Conservation (phyloP, 2,113 vertebrate genomes). For the Microtus oregoni region DNA sequence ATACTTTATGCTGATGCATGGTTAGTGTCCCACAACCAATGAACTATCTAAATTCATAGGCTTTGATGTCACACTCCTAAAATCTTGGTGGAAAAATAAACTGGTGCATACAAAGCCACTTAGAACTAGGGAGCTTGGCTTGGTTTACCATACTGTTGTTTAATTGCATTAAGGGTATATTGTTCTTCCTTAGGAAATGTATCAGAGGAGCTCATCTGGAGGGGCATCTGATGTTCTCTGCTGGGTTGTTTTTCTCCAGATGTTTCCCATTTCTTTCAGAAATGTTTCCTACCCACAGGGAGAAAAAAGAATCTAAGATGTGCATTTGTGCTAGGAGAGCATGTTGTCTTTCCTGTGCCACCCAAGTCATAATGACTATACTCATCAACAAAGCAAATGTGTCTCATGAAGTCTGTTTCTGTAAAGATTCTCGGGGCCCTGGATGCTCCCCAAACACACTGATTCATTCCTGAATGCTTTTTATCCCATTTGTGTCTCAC, state of each 20-base stretch:
- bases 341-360: constrained; percentile 47
- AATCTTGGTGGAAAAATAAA: constrained; percentile 88
- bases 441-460: background rate
- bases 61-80: constrained; percentile 87
- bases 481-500: background rate
- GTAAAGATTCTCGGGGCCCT: background rate
- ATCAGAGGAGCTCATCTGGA: constrained; percentile 73
- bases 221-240: constrained; percentile 58
- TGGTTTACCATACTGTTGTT: constrained; percentile 61
- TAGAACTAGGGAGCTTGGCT: constrained; percentile 81
- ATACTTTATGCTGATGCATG: constrained; percentile 83
- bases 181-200: constrained; percentile 80
- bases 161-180: constrained; percentile 81
- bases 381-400: constrained; percentile 53
- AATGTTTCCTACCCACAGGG: constrained; percentile 57
- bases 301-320: constrained; percentile 43
- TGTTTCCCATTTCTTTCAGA: constrained; percentile 65
- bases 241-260: constrained; percentile 48
- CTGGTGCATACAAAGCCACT: constrained; percentile 80
- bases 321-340: constrained; percentile 45
- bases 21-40: constrained; percentile 91
- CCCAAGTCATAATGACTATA: constrained; percentile 34
- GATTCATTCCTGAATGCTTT: constrained; percentile 30
- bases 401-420: constrained; percentile 30
- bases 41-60: constrained; percentile 92